phyloP scores from a whole-genome alignment of 2,888 invertebrate genomes.

The Campaea margaritaria region DNA sequence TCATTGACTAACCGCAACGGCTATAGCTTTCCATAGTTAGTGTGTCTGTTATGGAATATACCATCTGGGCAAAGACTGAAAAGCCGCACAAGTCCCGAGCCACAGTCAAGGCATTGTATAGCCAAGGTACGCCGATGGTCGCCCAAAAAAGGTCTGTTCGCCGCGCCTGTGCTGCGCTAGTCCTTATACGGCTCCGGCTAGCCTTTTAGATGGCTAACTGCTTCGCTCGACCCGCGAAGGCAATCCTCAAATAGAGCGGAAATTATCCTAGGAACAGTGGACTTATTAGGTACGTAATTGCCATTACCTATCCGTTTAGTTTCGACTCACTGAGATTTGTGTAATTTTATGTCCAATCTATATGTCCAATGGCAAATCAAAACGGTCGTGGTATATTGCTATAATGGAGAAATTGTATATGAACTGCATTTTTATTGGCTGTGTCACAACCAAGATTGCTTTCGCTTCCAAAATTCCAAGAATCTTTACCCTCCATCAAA shows the following conservation, averaged over 20 bases:
- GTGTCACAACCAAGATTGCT: too few species aligned
- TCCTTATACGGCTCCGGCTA: slow-evolving; percentile 75
- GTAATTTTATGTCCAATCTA: too few species aligned
- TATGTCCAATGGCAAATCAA: too few species aligned
- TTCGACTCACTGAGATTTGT: too few species aligned
- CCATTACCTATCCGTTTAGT: slow-evolving; percentile 13
- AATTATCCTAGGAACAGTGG: slow-evolving; percentile 39
- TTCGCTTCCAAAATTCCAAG: too few species aligned
- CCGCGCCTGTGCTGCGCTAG: slow-evolving; percentile 62
- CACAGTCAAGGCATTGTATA: slow-evolving; percentile 3
- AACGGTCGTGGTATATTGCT: too few species aligned
- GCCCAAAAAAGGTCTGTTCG: slow-evolving; percentile 73
- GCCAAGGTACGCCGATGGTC: slow-evolving; percentile 61
- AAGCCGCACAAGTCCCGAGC: slow-evolving; percentile 31
- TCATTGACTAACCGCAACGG: background rate
- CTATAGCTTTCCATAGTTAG: slow-evolving; percentile 38
- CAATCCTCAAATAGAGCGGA: slow-evolving; percentile 58
- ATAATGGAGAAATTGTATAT: too few species aligned
- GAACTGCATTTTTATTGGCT: too few species aligned
- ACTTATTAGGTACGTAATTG: slow-evolving; percentile 24
- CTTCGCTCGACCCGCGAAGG: slow-evolving; percentile 52
- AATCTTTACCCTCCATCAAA: too few species aligned
- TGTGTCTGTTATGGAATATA: slow-evolving; percentile 41
- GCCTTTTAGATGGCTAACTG: slow-evolving; percentile 66
- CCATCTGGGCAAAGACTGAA: slow-evolving; percentile 42